Conservation (phyloP, 2,888 invertebrate species). For the Sisyra terminalis region DNA sequence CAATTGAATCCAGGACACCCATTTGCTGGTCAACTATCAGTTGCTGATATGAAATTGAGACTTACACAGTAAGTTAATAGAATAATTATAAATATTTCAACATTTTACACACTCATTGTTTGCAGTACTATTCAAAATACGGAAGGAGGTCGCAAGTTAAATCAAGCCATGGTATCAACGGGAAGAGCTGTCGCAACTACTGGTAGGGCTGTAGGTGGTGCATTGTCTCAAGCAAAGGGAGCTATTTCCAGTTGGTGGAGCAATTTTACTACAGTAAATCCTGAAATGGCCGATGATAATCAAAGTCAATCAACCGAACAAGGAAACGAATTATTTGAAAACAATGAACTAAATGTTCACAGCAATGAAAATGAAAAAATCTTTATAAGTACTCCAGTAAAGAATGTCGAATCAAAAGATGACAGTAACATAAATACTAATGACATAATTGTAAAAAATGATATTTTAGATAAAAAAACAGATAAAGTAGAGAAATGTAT, state of each 20-base stretch:
- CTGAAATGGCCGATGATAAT: constrained; percentile 12
- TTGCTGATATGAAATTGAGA: constrained; percentile 84
- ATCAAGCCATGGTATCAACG: constrained; percentile 82
- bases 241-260: constrained; percentile 81
- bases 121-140: constrained; percentile 84
- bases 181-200: constrained; percentile 76
- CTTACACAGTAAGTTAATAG: constrained; percentile 67
- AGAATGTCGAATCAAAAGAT: neutral
- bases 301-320: constrained; percentile 11
- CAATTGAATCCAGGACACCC: constrained; percentile 73
- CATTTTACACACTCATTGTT: constrained; percentile 14
- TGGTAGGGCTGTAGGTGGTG: constrained; percentile 63
- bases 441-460: constrained; percentile 13
- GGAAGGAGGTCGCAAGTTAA: constrained; percentile 83
- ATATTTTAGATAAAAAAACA: constrained; percentile 9
- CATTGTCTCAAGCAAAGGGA: constrained; percentile 74
- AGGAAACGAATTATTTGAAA: constrained; percentile 20
- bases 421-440: constrained; percentile 8
- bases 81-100: too few species aligned
- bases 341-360: neutral
- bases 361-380: neutral
- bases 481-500: constrained; percentile 6
- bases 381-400: neutral
- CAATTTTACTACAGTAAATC: constrained; percentile 41
- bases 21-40: constrained; percentile 85